These are phyloP conservation scores for Drosophila dunni DNA, from an alignment of 1,140 invertebrate genomes.

Conservation along the genomic window DNA sequence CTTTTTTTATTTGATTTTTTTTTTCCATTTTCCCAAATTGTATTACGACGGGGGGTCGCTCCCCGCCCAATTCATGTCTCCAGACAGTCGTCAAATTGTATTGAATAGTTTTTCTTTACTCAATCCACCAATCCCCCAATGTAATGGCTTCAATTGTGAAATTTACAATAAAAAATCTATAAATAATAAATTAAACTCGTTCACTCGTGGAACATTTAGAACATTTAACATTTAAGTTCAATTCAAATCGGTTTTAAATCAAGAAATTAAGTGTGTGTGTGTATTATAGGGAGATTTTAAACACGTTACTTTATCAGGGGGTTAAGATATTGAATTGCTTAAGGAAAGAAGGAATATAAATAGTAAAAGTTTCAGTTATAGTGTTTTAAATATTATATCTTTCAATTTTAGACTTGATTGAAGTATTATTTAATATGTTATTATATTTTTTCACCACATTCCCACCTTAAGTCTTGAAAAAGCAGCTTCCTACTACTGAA, in stretches of 20 bases:
- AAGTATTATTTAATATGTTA: too few species aligned
- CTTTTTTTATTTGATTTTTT: neutral
- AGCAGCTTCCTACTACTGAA: neutral
- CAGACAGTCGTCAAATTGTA: conserved; percentile 30
- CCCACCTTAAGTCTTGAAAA: too few species aligned
- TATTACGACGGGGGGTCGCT: conserved; percentile 13
- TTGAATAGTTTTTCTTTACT: conserved; percentile 13
- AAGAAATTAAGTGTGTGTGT: too few species aligned
- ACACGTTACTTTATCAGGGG: too few species aligned
- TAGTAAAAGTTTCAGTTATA: too few species aligned
- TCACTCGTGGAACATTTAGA: conserved; percentile 6
- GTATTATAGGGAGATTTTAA: too few species aligned
- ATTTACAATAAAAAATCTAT: conserved; percentile 30
- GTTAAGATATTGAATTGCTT: too few species aligned
- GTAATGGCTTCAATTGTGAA: conserved; percentile 42
- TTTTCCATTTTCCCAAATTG: neutral
- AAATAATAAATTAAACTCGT: conserved; percentile 8
- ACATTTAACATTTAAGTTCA: neutral
- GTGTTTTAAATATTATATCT: too few species aligned
- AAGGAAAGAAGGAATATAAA: too few species aligned
- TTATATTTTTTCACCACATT: too few species aligned
- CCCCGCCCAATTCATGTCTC: conserved; percentile 40
- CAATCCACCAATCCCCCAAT: conserved; percentile 23
- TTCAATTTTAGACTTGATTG: too few species aligned
- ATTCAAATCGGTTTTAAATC: neutral